phyloP scores from a whole-genome alignment of 2,888 invertebrate species.

The Dione vanillae region DNA sequence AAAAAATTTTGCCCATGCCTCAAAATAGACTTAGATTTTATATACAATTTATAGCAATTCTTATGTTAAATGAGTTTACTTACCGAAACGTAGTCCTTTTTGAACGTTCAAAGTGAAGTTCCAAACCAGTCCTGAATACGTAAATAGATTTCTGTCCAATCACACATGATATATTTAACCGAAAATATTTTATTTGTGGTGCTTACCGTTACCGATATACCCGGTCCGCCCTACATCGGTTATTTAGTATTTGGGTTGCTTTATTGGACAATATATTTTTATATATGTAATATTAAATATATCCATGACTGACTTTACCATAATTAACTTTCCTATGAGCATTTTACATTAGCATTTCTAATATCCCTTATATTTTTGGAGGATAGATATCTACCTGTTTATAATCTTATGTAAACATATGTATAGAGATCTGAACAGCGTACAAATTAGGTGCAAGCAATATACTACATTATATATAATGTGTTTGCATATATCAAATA shows the following conservation, averaged over 20 bases:
- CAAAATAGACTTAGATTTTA: background rate
- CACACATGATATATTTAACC: slow-evolving; percentile 40
- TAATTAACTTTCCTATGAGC: background rate
- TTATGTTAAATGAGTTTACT: slow-evolving; percentile 16
- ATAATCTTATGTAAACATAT: too few relatives aligned
- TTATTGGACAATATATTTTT: background rate
- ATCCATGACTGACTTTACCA: background rate
- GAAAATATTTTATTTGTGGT: slow-evolving; percentile 22
- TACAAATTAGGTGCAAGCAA: too few relatives aligned
- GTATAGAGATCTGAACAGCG: too few relatives aligned
- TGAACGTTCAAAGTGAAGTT: slow-evolving; percentile 32
- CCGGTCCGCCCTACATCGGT: background rate
- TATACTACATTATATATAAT: too few relatives aligned
- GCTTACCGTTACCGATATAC: background rate
- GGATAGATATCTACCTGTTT: too few relatives aligned
- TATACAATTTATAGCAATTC: background rate
- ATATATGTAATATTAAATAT: background rate
- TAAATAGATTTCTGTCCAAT: slow-evolving; percentile 39
- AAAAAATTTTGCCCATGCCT: slow-evolving; percentile 1
- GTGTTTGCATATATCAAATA: too few relatives aligned
- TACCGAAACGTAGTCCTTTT: slow-evolving; percentile 22
- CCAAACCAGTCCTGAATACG: slow-evolving; percentile 29
- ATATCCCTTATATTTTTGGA: background rate
- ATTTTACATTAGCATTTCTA: background rate
- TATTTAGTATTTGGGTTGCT: slow-evolving; percentile 1